phyloP scores from a whole-genome alignment of 2,113 vertebrate species.

The Hippocampus guttulatus region DNA sequence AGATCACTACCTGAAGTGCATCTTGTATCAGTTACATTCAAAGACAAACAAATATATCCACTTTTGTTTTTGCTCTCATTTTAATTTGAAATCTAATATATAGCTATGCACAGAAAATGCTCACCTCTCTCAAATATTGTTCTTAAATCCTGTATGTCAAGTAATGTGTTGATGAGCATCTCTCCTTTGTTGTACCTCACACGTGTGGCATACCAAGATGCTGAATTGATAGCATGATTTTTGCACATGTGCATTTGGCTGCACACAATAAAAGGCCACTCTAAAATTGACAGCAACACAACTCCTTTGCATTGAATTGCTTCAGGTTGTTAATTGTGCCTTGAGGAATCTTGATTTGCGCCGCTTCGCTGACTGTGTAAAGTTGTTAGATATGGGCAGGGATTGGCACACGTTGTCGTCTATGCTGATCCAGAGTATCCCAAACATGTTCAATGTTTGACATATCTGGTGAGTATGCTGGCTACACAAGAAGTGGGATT shows the following conservation, averaged over 20 bases:
- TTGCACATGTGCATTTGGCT: not conserved
- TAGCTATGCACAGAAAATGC: not conserved
- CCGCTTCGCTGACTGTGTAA: not conserved
- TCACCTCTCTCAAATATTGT: not conserved
- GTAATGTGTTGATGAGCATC: not conserved
- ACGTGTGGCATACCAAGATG: not conserved
- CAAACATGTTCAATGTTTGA: no score
- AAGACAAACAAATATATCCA: not conserved
- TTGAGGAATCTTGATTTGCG: not conserved
- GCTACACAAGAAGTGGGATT: no score
- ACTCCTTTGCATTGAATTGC: not conserved
- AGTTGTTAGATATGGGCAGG: not conserved
- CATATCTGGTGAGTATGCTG: no score
- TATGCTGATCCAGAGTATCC: no score
- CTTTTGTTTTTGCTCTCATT: not conserved
- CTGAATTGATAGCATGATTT: not conserved
- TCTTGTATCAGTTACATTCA: conserved; percentile 38
- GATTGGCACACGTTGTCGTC: not conserved
- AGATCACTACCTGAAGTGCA: conserved; percentile 59
- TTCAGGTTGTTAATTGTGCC: not conserved
- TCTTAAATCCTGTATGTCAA: not conserved
- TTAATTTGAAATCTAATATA: not conserved
- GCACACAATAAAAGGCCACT: not conserved
- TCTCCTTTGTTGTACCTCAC: not conserved
- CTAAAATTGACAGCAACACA: not conserved